Conservation (phyloP, 2,113 vertebrate genomes). For the Xiphorhynchus elegans region DNA sequence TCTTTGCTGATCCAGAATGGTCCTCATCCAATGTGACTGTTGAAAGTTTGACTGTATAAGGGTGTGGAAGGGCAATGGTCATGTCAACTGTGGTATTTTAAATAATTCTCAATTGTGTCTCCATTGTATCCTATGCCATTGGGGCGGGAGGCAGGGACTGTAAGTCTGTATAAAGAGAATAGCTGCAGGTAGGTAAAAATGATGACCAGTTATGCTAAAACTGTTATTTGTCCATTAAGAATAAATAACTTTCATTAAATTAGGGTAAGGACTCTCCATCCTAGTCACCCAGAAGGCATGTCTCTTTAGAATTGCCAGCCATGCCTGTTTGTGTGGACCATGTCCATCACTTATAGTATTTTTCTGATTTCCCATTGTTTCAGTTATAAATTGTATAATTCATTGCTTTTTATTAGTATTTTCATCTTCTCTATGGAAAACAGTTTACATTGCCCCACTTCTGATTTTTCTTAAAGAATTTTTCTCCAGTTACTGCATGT, state of each 20-base stretch:
- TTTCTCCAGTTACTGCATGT: conserved; percentile 51
- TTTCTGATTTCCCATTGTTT: conserved; percentile 64
- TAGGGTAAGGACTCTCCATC: conserved; percentile 46
- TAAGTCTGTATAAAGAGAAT: conserved; percentile 55
- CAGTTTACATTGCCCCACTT: conserved; percentile 72
- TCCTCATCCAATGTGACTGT: not conserved
- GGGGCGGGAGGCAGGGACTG: conserved; percentile 38
- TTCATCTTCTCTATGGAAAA: conserved; percentile 70
- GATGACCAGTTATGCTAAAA: conserved; percentile 17
- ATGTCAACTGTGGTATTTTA: conserved; percentile 25
- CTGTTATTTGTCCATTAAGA: conserved; percentile 47
- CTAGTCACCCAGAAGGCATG: not conserved
- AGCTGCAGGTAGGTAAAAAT: conserved; percentile 71
- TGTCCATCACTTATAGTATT: conserved; percentile 24
- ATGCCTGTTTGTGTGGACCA: conserved; percentile 56
- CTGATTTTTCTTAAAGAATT: conserved; percentile 59
- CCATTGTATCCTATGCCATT: conserved; percentile 34
- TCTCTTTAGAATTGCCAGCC: conserved; percentile 34
- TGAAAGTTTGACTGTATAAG: not conserved
- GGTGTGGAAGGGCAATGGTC: conserved; percentile 1
- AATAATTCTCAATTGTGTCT: conserved; percentile 53
- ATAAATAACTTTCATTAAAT: conserved; percentile 16
- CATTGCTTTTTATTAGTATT: conserved; percentile 72
- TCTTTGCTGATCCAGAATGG: not conserved
- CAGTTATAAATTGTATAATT: conserved; percentile 61